phyloP scores from a whole-genome alignment of 2,888 invertebrate genomes.

The Emmelina monodactyla region DNA sequence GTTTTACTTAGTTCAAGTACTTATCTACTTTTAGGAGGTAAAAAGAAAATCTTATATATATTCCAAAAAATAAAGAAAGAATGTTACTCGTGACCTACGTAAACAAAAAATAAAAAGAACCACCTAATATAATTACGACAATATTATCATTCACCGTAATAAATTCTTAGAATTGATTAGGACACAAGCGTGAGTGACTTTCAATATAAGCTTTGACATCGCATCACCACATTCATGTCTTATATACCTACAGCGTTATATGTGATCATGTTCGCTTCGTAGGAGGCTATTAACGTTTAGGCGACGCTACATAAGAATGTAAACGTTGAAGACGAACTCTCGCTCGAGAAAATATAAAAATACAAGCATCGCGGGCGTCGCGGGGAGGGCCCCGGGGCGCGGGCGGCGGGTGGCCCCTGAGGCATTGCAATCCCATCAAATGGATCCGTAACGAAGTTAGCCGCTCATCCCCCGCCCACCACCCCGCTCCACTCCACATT shows the following conservation, averaged over 20 bases:
- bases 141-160: too few species aligned
- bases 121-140: too few species aligned
- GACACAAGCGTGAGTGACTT: too few species aligned
- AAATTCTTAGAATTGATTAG: too few species aligned
- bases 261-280: slow-evolving; percentile 32
- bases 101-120: too few species aligned
- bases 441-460: slow-evolving; percentile 82
- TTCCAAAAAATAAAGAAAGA: too few species aligned
- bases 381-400: slow-evolving; percentile 24
- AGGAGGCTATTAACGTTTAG: slow-evolving; percentile 61
- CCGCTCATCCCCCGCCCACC: slow-evolving; percentile 66
- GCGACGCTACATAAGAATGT: slow-evolving; percentile 65
- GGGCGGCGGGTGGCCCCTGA: slow-evolving; percentile 45
- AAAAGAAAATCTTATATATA: too few species aligned
- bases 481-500: slow-evolving; percentile 64
- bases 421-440: slow-evolving; percentile 77
- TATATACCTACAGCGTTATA: slow-evolving; percentile 18
- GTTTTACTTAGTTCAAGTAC: too few species aligned
- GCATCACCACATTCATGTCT: background rate
- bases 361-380: slow-evolving; percentile 42
- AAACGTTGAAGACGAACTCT: slow-evolving; percentile 65
- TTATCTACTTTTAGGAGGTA: too few species aligned
- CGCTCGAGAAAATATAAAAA: slow-evolving; percentile 62
- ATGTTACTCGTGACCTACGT: too few species aligned
- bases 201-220: too few species aligned